Evolutionary conservation across 2,888 invertebrate species (phyloP), one percentile per base, ranked within the genome.

Genomic region (Acanthoscelides obtectus): DNA sequence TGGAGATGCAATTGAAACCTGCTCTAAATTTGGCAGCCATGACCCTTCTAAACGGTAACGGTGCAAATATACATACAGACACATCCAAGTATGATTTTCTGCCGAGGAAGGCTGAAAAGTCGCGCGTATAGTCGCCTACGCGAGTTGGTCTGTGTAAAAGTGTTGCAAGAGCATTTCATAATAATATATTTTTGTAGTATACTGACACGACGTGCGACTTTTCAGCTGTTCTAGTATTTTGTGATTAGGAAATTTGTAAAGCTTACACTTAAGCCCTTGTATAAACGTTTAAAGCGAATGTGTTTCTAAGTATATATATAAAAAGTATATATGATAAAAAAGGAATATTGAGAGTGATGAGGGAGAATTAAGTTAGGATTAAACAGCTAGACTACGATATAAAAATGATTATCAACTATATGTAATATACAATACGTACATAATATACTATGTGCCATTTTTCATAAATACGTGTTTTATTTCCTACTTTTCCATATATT

Each of bases 401-500:
- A 83, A 83, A 83, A 77, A 76, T 76, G 77, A 85, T 85, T 86
- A 86, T 85, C 84, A 85, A 84, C 83, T 85, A 84, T 85, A 86
- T 86, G 86, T 86, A 86, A 86, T 84, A 86, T 85, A 86, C 84
- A 85, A 83, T 86, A 86, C 85, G 86, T 86, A 86, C 86, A 86
- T 86, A 86, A 86, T 86, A 86, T 86, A 86, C 83, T 86, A 86
- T 86, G 85, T 86, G 86, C 86, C 86, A 86, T 86, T 86, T 86
- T 86, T 85, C 82, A 82, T 83, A 82, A 69, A 66, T 69, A 27
- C 70, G 67, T 75, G 71, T 78, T 78, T 80, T 74, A 77, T 79
- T 81, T 76, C 22, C 12, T 2, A 20, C 3, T 64, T 20, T 64
- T n/a, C n/a, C n/a, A n/a, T n/a, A n/a, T n/a, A n/a, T n/a, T n/a